Evolutionary conservation across 2,888 invertebrate genomes (phyloP).

Genomic region (Acanthococcus lagerstroemiae): DNA sequence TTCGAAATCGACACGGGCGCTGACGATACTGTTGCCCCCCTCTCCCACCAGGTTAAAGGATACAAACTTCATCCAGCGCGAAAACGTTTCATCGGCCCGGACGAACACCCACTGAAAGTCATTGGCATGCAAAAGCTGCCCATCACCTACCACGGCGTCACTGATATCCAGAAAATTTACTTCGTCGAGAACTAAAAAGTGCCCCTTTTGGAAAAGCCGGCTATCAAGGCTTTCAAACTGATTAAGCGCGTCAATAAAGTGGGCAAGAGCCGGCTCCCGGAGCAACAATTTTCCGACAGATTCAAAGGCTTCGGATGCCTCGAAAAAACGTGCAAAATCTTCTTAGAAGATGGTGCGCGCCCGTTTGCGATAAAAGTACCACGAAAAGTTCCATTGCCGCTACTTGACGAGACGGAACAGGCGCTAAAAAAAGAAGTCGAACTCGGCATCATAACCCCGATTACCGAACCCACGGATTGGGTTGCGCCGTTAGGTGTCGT

Average conservation of each 20-base stretch:
- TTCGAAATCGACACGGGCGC: not conserved
- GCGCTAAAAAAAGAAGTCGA: not conserved
- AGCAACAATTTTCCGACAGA: not conserved
- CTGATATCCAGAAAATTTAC: not conserved
- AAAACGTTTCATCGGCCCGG: not conserved
- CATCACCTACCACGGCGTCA: not conserved
- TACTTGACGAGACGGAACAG: not conserved
- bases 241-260: not conserved
- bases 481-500: constrained; percentile 40
- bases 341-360: not conserved
- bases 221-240: not conserved
- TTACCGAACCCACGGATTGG: constrained; percentile 38
- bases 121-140: not conserved
- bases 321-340: constrained; percentile 17
- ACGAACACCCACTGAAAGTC: not conserved
- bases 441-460: not conserved
- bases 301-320: constrained; percentile 31
- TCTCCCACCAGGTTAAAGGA: not conserved
- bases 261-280: not conserved
- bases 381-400: not conserved
- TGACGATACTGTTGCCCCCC: not conserved
- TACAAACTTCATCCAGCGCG: not conserved
- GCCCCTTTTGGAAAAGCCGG: not conserved
- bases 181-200: not conserved
- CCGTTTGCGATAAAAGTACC: not conserved